Evolutionary conservation across 1,140 invertebrate species (phyloP).

Genomic region (Diorhabda elongata): DNA sequence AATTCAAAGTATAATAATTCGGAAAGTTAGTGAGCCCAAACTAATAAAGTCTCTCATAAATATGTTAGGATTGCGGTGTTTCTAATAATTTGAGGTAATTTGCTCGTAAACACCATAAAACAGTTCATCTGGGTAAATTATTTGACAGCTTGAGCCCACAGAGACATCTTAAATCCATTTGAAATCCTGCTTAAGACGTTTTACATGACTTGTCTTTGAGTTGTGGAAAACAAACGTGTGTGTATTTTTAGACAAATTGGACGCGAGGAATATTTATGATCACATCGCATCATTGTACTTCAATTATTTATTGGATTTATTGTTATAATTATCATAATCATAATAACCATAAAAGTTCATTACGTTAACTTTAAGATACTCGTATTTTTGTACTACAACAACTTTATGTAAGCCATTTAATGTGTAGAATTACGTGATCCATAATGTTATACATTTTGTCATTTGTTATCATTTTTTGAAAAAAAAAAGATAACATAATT

Average conservation of each 20-base stretch:
- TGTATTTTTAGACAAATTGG: constrained; percentile 21
- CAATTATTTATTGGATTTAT: constrained; percentile 6
- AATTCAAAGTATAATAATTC: constrained; percentile 19
- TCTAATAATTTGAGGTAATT: constrained; percentile 37
- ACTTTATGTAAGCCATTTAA: no score
- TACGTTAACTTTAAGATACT: no score
- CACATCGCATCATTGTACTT: constrained; percentile 12
- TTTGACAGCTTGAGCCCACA: constrained; percentile 27
- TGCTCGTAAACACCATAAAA: constrained; percentile 39
- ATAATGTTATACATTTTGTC: no score
- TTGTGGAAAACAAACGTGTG: constrained; percentile 21
- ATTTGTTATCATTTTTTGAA: no score
- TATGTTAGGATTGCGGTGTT: constrained; percentile 30
- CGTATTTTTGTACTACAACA: no score
- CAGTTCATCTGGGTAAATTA: constrained; percentile 34
- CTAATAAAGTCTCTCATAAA: constrained; percentile 34
- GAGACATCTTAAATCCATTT: constrained; percentile 30
- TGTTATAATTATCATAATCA: neutral
- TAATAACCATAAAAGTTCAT: no score
- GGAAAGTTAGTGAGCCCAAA: constrained; percentile 22
- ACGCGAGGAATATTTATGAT: constrained; percentile 5
- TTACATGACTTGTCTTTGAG: constrained; percentile 17
- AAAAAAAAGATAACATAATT: no score
- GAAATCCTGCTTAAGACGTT: constrained; percentile 24
- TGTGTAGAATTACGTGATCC: no score